Conservation (phyloP, 2,888 invertebrate genomes). For the Callinectes sapidus region DNA sequence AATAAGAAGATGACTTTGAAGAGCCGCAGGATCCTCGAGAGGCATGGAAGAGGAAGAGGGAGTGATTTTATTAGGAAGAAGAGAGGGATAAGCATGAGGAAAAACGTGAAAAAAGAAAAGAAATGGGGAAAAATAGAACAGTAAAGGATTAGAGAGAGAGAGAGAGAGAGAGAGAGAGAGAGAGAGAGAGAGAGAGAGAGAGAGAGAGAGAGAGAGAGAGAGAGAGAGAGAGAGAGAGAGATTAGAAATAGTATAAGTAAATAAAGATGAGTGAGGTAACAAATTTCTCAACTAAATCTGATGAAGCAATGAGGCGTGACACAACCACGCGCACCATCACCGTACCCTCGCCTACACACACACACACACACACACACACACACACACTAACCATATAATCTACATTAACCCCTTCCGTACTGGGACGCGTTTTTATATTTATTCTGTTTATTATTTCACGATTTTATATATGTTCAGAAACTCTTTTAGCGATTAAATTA, state of each 20-base stretch:
- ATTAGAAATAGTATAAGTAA: not conserved
- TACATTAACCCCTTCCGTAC: too few species aligned
- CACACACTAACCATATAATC: constrained; percentile 3
- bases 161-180: not conserved
- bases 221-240: not conserved
- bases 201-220: not conserved
- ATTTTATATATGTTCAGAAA: too few species aligned
- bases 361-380: constrained; percentile 47
- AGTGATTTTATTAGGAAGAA: not conserved
- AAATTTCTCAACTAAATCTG: not conserved
- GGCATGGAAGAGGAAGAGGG: not conserved
- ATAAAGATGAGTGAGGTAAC: not conserved
- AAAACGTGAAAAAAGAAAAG: too few species aligned
- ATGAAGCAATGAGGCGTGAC: not conserved
- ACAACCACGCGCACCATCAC: not conserved
- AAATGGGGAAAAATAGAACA: too few species aligned
- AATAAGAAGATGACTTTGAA: not conserved
- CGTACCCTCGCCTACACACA: constrained; percentile 8
- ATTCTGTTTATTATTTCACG: too few species aligned
- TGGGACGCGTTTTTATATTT: too few species aligned
- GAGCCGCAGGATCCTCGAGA: not conserved
- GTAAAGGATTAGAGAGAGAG: not conserved
- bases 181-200: not conserved
- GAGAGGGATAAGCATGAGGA: too few species aligned
- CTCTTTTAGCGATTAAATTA: too few species aligned